phyloP scores from a whole-genome alignment of 2,888 invertebrate species.

The Mythimna loreyi region DNA sequence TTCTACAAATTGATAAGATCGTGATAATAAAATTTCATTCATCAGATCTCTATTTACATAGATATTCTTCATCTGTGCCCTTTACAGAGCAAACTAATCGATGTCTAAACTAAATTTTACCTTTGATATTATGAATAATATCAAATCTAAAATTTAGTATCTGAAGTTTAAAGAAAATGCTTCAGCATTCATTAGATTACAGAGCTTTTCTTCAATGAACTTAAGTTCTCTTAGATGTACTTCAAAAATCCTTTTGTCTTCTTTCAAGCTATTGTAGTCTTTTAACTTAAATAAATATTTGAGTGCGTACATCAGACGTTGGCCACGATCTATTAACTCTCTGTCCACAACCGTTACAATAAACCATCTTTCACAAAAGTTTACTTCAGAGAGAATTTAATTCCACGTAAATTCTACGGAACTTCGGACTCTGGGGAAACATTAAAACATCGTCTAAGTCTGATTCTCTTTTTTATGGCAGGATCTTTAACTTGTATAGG shows the following conservation, averaged over 20 bases:
- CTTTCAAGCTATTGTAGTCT: neutral
- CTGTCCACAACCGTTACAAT: slow-evolving; percentile 37
- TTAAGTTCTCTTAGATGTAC: neutral
- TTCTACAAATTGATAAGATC: neutral
- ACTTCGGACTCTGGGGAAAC: slow-evolving; percentile 34
- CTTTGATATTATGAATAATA: no score
- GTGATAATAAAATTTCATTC: neutral
- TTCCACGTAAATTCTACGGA: slow-evolving; percentile 36
- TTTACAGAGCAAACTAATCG: neutral
- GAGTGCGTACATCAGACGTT: neutral
- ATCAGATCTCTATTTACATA: neutral
- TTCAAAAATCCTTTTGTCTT: neutral
- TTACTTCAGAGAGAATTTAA: slow-evolving; percentile 37
- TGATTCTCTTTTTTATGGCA: slow-evolving; percentile 36
- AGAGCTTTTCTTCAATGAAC: neutral
- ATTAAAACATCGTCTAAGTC: slow-evolving; percentile 45
- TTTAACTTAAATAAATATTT: neutral
- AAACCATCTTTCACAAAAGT: slow-evolving; percentile 42
- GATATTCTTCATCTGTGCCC: neutral
- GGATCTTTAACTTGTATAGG: slow-evolving; percentile 19
- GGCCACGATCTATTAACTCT: slow-evolving; percentile 20
- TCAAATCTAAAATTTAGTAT: slow-evolving; percentile 14
- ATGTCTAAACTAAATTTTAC: no score
- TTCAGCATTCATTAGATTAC: neutral
- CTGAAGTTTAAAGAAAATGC: no score